phyloP scores from a whole-genome alignment of 1,140 invertebrate genomes.

The Acromyrmex charruanus region DNA sequence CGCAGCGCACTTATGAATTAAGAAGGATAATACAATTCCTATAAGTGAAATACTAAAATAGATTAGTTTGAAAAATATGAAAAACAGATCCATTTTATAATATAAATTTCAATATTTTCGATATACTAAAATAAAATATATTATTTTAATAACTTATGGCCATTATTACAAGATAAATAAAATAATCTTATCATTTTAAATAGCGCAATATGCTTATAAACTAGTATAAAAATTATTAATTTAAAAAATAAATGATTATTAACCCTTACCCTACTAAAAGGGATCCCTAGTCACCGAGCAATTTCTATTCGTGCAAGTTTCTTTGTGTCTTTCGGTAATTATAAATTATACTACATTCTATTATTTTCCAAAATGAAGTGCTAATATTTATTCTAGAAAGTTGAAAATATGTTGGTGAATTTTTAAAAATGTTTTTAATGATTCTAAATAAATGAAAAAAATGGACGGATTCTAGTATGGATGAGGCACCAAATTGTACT shows the following conservation, averaged over 20 bases:
- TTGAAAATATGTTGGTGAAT: too few species aligned
- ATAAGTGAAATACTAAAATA: conserved; percentile 7
- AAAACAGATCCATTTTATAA: not conserved
- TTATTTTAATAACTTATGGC: not conserved
- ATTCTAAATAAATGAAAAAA: too few species aligned
- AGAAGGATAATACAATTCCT: not conserved
- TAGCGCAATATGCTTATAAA: not conserved
- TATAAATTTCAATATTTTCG: not conserved
- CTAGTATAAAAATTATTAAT: not conserved
- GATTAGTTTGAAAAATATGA: not conserved
- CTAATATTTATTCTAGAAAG: too few species aligned
- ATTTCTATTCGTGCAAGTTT: too few species aligned
- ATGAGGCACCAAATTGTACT: too few species aligned
- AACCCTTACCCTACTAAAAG: not conserved
- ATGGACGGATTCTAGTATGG: too few species aligned
- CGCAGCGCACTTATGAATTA: not conserved
- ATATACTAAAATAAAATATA: not conserved
- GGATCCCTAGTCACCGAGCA: too few species aligned
- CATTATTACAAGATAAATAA: not conserved
- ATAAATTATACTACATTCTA: too few species aligned
- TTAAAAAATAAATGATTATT: not conserved
- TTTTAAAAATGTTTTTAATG: too few species aligned
- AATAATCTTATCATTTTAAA: not conserved
- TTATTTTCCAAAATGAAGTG: too few species aligned
- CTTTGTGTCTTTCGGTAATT: too few species aligned